Base-by-base conservation (phyloP, 2,797 vertebrate species). In the Hippopotamyrus pictus region DNA sequence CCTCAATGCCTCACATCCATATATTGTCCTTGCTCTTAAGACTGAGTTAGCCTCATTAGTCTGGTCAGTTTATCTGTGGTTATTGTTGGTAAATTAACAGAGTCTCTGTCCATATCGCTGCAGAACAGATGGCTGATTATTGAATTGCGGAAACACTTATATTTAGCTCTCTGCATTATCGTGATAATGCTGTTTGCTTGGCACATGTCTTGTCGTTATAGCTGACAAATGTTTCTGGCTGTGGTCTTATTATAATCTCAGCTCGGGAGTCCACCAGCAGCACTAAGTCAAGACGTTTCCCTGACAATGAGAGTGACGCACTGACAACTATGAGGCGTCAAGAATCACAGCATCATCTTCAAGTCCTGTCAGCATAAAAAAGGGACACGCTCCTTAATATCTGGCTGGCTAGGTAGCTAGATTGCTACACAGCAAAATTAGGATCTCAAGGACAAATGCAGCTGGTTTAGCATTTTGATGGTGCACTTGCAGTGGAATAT, bases 161-260 rank as follows among this genome's bases (percentile, higher is more conserved):
- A 85, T 85, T 85, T 50, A 85, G 41, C 82, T 25, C 22, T 85
- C 82, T 48, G 82, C 22, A 48, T 50, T 51, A 85, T 51, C 48
- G 82, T 85, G 82, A 48, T 50, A 51, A 51, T 85, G 82, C 46
- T 51, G n/a, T 85, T 85, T 51, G 82, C 48, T 25, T 85, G 82
- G 82, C 82, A 85, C 82, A 50, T 50, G 82, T 17, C 48, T 85
- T 51, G 48, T 48, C 82, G n/a, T 51, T 85, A 85, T 85, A 48
- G n/a, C 48, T 85, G 82, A 85, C 82, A 51, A 50, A 50, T 85
- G 82, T 51, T 51, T 85, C 82, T 85, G 82, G 82, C 82, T 85
- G 48, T 85, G 44, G 76, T 46, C 41, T 44, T 82, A n/a, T 82
- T 82, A 82, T 82, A 82, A 82, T 82, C 76, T 82, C 76, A 82